A percentile compares a stretch with the other conserved stretches of the same genome.
Evolutionary conservation across 2,113 vertebrate species (phyloP).

Genomic region (Epinephelus cyanopodus): DNA sequence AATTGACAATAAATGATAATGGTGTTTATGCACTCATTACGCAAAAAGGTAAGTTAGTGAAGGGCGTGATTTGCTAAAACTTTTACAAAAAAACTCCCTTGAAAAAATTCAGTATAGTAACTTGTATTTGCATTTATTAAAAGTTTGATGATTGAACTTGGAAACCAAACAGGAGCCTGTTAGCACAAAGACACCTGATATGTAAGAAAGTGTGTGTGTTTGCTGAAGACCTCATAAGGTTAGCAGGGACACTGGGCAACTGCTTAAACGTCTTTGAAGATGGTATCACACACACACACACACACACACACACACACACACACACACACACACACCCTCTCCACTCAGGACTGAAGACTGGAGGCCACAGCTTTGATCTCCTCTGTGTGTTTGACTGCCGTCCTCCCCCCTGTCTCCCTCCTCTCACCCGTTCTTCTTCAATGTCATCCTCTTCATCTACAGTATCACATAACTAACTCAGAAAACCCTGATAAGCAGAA

Average conservation of each 20-base stretch:
- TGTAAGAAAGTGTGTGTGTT: background rate
- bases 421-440: background rate
- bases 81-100: too few relatives aligned
- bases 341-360: background rate
- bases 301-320: slow-evolving; percentile 18
- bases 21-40: too few relatives aligned
- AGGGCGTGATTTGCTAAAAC: too few relatives aligned
- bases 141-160: background rate
- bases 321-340: slow-evolving; percentile 22
- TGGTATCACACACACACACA: slow-evolving; percentile 17
- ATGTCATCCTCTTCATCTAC: background rate
- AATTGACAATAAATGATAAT: too few relatives aligned
- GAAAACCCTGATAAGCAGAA: background rate
- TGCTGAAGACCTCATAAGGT: slow-evolving; percentile 11
- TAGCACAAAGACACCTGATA: background rate
- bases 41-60: too few relatives aligned
- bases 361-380: slow-evolving; percentile 51
- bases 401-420: background rate
- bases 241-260: background rate
- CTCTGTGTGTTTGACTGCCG: slow-evolving; percentile 12
- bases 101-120: background rate
- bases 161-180: background rate
- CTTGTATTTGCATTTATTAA: background rate
- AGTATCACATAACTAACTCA: background rate
- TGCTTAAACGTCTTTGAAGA: slow-evolving; percentile 41